Evolutionary conservation across 1,140 invertebrate genomes (phyloP).

Genomic region (Caenorhabditis remanei): DNA sequence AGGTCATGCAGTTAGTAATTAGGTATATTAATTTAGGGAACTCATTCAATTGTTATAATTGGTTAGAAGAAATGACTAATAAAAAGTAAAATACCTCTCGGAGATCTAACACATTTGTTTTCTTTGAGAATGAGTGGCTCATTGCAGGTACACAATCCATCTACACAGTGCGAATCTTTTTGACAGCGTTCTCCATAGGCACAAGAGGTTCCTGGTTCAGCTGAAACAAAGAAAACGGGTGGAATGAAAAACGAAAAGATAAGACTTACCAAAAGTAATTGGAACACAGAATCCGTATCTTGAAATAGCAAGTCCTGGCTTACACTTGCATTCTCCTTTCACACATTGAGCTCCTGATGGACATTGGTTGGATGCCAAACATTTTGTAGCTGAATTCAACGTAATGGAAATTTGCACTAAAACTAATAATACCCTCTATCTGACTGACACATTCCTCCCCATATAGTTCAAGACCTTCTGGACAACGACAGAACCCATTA

Average conservation of each 20-base stretch:
- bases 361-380: constrained; percentile 65
- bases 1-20: neutral
- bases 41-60: too few species aligned
- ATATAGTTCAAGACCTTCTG: constrained; percentile 59
- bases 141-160: constrained; percentile 59
- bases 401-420: neutral
- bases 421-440: constrained; percentile 52
- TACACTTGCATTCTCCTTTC: constrained; percentile 60
- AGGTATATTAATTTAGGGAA: neutral
- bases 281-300: constrained; percentile 68
- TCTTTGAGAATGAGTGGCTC: constrained; percentile 54
- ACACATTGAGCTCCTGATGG: constrained; percentile 67
- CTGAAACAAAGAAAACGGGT: constrained; percentile 3
- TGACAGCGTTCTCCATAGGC: constrained; percentile 56
- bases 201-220: constrained; percentile 61
- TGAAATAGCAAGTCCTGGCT: constrained; percentile 60
- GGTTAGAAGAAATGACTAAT: too few species aligned
- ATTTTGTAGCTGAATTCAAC: constrained; percentile 62
- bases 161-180: constrained; percentile 49
- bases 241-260: neutral
- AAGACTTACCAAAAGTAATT: constrained; percentile 57
- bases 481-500: constrained; percentile 64
- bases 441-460: constrained; percentile 62
- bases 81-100: neutral
- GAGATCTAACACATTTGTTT: constrained; percentile 53